Evolutionary conservation across 2,113 vertebrate genomes (phyloP).

Genomic region (Corythaeola cristata): DNA sequence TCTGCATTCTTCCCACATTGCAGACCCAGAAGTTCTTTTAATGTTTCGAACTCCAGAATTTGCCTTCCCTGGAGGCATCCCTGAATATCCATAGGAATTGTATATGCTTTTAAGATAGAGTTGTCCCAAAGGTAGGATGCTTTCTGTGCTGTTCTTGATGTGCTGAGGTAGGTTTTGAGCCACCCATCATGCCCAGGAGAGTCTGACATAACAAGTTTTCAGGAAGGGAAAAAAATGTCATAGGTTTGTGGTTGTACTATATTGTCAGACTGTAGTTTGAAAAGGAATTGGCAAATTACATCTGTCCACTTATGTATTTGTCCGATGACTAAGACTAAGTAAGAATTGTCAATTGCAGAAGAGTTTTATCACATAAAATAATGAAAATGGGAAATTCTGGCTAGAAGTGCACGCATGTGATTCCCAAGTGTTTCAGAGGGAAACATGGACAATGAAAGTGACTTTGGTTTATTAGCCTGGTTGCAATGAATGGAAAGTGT

Average conservation of each 20-base stretch:
- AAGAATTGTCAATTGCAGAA: not conserved
- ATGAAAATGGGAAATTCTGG: not conserved
- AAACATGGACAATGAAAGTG: not conserved
- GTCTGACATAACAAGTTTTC: not conserved
- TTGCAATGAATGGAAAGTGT: not conserved
- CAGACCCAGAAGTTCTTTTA: not conserved
- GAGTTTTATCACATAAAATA: not conserved
- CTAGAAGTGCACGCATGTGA: not conserved
- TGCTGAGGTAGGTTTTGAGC: not conserved
- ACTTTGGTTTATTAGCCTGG: not conserved
- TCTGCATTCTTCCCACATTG: not conserved
- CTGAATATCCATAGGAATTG: not conserved
- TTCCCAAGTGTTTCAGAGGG: not conserved
- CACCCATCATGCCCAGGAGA: not conserved
- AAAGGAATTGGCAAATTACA: not conserved
- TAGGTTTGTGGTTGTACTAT: not conserved
- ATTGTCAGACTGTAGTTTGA: not conserved
- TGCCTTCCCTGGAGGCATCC: not conserved
- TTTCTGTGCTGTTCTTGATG: not conserved
- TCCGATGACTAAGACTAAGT: not conserved
- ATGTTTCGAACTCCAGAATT: not conserved
- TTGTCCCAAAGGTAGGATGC: not conserved
- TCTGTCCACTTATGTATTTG: not conserved
- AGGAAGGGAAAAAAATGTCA: rapidly evolving
- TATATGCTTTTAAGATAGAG: not conserved